Evolutionary conservation across 2,113 vertebrate genomes (phyloP), one percentile per base, ranked within the genome.

Genomic region (Phalacrocorax pelagicus): DNA sequence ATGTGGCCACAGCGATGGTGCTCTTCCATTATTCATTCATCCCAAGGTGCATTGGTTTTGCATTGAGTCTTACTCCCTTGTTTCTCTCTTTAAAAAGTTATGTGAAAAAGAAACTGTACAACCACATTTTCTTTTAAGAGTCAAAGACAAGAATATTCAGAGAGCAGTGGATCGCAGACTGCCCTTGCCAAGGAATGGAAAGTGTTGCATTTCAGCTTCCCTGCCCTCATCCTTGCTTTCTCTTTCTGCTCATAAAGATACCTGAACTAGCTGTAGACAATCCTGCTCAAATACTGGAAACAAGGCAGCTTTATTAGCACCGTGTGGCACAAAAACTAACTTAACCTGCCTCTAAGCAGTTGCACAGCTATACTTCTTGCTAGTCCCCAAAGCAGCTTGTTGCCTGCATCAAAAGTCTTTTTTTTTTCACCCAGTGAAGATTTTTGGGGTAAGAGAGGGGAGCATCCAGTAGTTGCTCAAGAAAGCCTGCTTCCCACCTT

Each of bases 31-130:
- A 95, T 84, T 89, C 92, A 92, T 94, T 95, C 49, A 15, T 82
- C 74, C 96, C 90, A 95, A 97, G 94, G 95, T 96, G 81, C 74
- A 66, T 17, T 54, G 78, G 44, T 67, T 97, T 89, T 94, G 19
- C 74, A 67, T 34, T 71, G 44, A 40, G 20, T 44, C 51, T 85
- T 67, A 69, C 38, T 88, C 29, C 20, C 18, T 88, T 21, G 4
- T 59, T 93, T 72, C 32, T 65, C 32, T 49, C 29, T 51, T 67
- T 10, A 63, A 95, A 90, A 90, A 55, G 34, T 21, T 30, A 19
- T 4, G 3, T 81, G 29, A 40, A 71, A 87, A 86, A 71, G 57
- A 74, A 89, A 71, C 1, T 0, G 0, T 46, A 42, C 19, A 49
- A 66, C 24, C 74, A 49, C 29, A 10, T 91, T 90, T 77, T 63